Evolutionary conservation across 2,888 invertebrate genomes (phyloP).

Genomic region (Xanthorhoe designata): DNA sequence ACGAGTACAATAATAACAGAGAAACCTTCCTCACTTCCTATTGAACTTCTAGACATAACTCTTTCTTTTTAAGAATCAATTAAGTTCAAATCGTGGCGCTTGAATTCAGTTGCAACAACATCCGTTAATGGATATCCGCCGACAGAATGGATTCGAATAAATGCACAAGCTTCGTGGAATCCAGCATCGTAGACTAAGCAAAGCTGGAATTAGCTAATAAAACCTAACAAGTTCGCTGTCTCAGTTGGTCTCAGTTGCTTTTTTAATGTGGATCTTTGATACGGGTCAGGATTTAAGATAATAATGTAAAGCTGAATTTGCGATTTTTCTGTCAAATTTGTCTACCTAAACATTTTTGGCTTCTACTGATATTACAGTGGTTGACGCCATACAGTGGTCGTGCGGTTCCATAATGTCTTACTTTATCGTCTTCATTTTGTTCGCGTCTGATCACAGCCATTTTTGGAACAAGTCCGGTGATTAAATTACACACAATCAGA

Average conservation of each 20-base stretch:
- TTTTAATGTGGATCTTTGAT: neutral
- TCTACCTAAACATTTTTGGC: neutral
- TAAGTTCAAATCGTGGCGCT: slow-evolving; percentile 44
- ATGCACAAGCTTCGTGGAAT: slow-evolving; percentile 57
- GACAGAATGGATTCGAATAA: slow-evolving; percentile 49
- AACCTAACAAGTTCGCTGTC: slow-evolving; percentile 19
- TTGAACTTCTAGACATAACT: neutral
- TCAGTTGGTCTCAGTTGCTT: neutral
- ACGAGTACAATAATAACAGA: slow-evolving; percentile 9
- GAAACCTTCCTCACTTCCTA: slow-evolving; percentile 10
- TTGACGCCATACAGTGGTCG: neutral
- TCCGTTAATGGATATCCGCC: slow-evolving; percentile 66
- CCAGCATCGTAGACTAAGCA: slow-evolving; percentile 45
- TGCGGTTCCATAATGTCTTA: slow-evolving; percentile 34
- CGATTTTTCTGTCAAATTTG: neutral
- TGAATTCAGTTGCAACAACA: slow-evolving; percentile 64
- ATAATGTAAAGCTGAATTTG: neutral
- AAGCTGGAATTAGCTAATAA: slow-evolving; percentile 34
- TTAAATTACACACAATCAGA: slow-evolving; percentile 37
- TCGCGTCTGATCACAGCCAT: slow-evolving; percentile 55
- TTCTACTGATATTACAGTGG: neutral
- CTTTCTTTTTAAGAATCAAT: neutral
- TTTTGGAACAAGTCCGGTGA: slow-evolving; percentile 25
- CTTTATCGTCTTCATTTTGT: slow-evolving; percentile 48
- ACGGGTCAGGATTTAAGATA: neutral